A percentile compares a stretch with the other conserved stretches of the same genome.
These are phyloP conservation scores for Drosophila infuscata DNA, from an alignment of 2,888 invertebrate species.

Conservation along the genomic window DNA sequence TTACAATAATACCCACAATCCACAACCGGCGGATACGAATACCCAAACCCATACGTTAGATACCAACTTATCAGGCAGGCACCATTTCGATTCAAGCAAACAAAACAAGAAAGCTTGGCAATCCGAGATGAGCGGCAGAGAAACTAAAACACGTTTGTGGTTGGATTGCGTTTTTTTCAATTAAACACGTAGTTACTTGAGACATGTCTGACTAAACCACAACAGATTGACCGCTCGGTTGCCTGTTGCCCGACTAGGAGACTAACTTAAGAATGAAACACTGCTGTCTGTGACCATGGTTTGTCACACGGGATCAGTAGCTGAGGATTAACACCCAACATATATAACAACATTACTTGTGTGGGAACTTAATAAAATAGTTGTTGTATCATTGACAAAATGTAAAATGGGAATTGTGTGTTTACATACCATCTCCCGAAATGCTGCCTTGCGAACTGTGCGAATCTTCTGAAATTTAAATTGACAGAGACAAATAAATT, in stretches of 20 bases:
- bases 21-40: constrained; percentile 43
- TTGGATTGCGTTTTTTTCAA: constrained; percentile 61
- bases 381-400: background rate
- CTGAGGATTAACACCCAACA: constrained; percentile 16
- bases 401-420: background rate
- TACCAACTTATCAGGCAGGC: constrained; percentile 12
- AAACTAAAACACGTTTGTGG: constrained; percentile 64
- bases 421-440: constrained; percentile 84
- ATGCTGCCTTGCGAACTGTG: constrained; percentile 85
- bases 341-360: constrained; percentile 3
- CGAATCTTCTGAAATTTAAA: constrained; percentile 82
- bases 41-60: constrained; percentile 11
- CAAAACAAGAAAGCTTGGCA: constrained; percentile 24
- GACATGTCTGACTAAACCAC: constrained; percentile 56
- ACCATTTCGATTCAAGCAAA: constrained; percentile 32
- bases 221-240: constrained; percentile 53
- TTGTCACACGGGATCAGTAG: constrained; percentile 31
- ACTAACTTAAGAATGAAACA: constrained; percentile 1
- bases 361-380: constrained; percentile 3
- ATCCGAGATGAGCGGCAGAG: constrained; percentile 24
- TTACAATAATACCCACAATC: constrained; percentile 27
- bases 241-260: constrained; percentile 14
- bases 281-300: background rate
- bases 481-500: background rate
- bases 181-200: constrained; percentile 62